Conservation (phyloP, 2,113 vertebrate species). For the Pipra filicauda region DNA sequence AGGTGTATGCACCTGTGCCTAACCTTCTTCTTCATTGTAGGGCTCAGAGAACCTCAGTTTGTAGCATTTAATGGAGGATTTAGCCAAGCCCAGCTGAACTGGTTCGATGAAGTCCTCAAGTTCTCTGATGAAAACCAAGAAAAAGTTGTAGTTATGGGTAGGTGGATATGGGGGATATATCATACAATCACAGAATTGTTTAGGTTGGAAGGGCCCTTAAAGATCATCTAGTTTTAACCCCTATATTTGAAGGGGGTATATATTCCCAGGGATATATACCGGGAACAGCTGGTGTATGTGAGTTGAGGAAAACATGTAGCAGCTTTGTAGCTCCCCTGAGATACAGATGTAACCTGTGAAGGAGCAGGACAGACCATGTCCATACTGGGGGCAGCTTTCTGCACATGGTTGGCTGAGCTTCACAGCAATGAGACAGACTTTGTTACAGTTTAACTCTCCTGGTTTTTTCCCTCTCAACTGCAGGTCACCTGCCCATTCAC, state of each 20-base stretch:
- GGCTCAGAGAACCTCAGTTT: conserved; percentile 77
- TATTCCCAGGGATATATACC: neutral
- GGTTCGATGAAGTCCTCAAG: conserved; percentile 84
- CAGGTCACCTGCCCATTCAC: conserved; percentile 91
- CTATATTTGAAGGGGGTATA: neutral
- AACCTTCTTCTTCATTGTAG: conserved; percentile 62
- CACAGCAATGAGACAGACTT: neutral
- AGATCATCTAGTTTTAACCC: neutral
- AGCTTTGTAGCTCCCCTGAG: neutral
- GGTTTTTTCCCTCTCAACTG: neutral
- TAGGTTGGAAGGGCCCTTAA: neutral
- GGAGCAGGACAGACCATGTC: neutral
- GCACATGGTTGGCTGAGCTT: neutral
- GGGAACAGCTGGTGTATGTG: fast-evolving
- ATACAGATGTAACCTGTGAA: neutral
- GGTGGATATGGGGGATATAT: conserved; percentile 49
- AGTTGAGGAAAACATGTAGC: neutral
- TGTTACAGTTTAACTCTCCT: neutral
- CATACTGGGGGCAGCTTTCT: neutral
- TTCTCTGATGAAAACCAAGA: conserved; percentile 83
- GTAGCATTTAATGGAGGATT: conserved; percentile 92
- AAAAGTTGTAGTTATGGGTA: conserved; percentile 86
- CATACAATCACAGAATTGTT: neutral
- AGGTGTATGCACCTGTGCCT: neutral
- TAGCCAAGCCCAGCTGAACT: conserved; percentile 86